A percentile compares a stretch with the other conserved stretches of the same genome.
phyloP scores from a whole-genome alignment of 2,113 vertebrate genomes.

The Pterocles burchelli region DNA sequence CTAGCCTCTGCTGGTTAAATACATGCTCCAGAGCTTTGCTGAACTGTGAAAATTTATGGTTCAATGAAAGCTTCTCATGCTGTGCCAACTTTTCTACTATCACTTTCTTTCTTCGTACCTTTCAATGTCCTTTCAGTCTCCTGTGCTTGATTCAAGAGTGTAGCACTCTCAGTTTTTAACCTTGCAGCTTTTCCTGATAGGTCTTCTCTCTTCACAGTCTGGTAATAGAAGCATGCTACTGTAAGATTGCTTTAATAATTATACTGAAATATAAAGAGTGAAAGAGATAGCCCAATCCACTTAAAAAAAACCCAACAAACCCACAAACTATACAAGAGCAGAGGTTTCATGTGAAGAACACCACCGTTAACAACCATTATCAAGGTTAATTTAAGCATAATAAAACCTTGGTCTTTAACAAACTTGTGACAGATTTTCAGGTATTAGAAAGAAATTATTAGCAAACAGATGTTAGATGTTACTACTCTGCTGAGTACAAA shows the following conservation, averaged over 20 bases:
- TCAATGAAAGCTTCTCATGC: not conserved
- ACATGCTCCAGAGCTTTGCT: not conserved
- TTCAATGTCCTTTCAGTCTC: constrained; percentile 70
- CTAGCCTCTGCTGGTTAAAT: not conserved
- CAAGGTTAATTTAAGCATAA: not conserved
- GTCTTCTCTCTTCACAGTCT: constrained; percentile 84
- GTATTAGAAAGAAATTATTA: not conserved
- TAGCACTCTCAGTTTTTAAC: constrained; percentile 75
- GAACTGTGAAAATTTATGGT: not conserved
- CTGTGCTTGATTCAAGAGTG: constrained; percentile 75
- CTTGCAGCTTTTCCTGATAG: constrained; percentile 80
- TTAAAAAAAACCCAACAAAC: not conserved
- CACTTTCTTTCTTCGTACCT: constrained; percentile 69
- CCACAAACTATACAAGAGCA: not conserved
- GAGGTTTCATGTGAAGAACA: not conserved
- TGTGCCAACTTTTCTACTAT: not conserved
- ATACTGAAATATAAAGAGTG: not conserved
- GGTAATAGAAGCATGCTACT: constrained; percentile 20
- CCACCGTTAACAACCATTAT: not conserved
- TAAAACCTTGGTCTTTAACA: not conserved
- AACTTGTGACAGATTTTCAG: not conserved
- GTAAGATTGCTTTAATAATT: not conserved
- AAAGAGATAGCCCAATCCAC: not conserved
- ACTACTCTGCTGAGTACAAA: not conserved
- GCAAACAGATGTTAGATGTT: not conserved